A percentile compares a stretch with the other conserved stretches of the same genome.
Conservation (phyloP, 2,113 vertebrate species). For the Anoplopoma fimbria region DNA sequence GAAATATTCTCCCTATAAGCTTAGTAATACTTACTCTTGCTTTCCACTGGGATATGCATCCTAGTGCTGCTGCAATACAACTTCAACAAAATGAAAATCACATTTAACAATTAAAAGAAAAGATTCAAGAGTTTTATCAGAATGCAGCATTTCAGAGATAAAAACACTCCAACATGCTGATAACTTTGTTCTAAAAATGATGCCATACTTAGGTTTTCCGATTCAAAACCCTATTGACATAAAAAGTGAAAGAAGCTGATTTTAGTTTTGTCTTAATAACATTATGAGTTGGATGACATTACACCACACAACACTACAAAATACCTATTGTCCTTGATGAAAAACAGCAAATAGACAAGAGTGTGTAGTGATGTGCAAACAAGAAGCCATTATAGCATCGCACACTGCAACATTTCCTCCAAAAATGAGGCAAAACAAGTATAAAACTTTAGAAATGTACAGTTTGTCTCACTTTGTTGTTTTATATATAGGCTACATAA, state of each 20-base stretch:
- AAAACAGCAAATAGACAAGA: background rate
- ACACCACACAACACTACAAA: background rate
- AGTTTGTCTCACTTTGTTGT: background rate
- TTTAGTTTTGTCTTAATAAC: background rate
- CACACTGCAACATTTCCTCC: background rate
- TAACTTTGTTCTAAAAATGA: slow-evolving; percentile 6
- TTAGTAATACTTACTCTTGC: slow-evolving; percentile 25
- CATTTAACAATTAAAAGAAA: background rate
- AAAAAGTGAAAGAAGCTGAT: background rate
- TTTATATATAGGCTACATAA: background rate
- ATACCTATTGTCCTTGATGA: background rate
- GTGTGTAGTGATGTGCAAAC: background rate
- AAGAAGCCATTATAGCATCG: background rate
- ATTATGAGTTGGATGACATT: background rate
- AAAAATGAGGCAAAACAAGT: no score
- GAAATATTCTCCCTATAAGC: slow-evolving; percentile 56
- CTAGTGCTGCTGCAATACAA: background rate
- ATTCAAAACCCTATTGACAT: background rate
- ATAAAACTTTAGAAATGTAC: background rate
- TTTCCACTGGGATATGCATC: slow-evolving; percentile 25
- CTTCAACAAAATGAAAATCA: slow-evolving; percentile 8
- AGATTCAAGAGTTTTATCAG: background rate
- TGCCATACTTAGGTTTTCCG: background rate
- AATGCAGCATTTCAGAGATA: background rate
- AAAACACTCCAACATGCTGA: background rate